These are phyloP conservation scores for Caradrina clavipalpis DNA, from an alignment of 2,888 invertebrate genomes.

Conservation along the genomic window DNA sequence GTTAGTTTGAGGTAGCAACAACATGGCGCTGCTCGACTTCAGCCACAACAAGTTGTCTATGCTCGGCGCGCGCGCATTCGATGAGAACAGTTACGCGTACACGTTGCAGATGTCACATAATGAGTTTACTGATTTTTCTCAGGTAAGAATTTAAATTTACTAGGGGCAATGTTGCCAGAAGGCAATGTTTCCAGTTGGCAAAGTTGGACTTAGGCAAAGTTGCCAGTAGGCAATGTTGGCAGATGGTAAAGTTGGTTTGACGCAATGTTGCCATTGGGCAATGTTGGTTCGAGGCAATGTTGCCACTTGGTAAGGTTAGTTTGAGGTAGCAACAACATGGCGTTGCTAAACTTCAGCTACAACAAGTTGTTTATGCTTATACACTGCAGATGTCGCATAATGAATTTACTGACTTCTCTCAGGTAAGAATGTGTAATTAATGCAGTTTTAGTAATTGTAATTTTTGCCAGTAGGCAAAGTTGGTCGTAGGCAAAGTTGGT, in stretches of 20 bases:
- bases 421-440: conserved; percentile 87
- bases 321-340: conserved; percentile 93
- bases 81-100: conserved; percentile 95
- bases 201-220: no score
- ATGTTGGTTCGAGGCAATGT: no score
- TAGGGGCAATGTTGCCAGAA: no score
- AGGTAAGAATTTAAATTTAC: conserved; percentile 87
- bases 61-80: conserved; percentile 94
- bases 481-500: no score
- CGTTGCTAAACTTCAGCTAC: conserved; percentile 94
- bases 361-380: conserved; percentile 94
- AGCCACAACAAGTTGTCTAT: conserved; percentile 94
- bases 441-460: neutral
- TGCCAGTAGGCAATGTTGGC: neutral
- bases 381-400: conserved; percentile 95
- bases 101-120: conserved; percentile 95
- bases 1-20: conserved; percentile 88
- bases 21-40: conserved; percentile 95
- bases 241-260: neutral
- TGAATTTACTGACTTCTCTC: conserved; percentile 93
- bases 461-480: neutral
- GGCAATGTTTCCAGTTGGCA: neutral
- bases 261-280: neutral
- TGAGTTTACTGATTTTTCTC: conserved; percentile 93
- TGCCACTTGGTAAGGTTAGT: no score